Conservation (phyloP, 92 coral and sea anemone genomes). For the Zoanthus solanderi region DNA sequence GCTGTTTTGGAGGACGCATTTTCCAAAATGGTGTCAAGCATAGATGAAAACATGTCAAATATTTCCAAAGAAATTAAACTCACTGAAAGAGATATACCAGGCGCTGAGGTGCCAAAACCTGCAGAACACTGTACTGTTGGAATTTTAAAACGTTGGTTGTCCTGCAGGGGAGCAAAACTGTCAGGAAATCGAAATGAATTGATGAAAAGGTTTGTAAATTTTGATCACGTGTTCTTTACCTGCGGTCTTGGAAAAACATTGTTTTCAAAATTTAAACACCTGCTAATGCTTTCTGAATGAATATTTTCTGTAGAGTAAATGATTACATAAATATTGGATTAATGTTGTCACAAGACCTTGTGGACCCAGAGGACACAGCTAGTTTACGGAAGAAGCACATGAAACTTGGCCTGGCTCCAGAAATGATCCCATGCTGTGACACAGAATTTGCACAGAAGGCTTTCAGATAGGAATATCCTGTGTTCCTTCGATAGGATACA, state of each 20-base stretch:
- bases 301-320: slow-evolving; percentile 54
- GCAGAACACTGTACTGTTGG: slow-evolving; percentile 37
- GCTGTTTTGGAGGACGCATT: slow-evolving; percentile 11
- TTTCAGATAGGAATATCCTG: slow-evolving; percentile 59
- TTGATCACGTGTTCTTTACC: neutral
- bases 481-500: slow-evolving; percentile 39
- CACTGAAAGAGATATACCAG: slow-evolving; percentile 4
- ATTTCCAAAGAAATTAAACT: neutral
- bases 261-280: slow-evolving; percentile 12
- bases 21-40: neutral
- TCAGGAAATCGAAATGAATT: slow-evolving; percentile 37
- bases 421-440: slow-evolving; percentile 14
- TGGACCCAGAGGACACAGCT: slow-evolving; percentile 65
- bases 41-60: neutral
- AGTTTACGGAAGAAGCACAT: slow-evolving; percentile 58
- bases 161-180: slow-evolving; percentile 61
- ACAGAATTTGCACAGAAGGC: slow-evolving; percentile 49
- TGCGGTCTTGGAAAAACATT: neutral
- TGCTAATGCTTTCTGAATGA: slow-evolving; percentile 25
- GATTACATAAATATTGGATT: slow-evolving; percentile 56
- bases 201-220: slow-evolving; percentile 36
- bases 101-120: slow-evolving; percentile 23
- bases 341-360: slow-evolving; percentile 29
- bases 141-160: slow-evolving; percentile 65
- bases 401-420: slow-evolving; percentile 56